Conservation (phyloP, 2,888 invertebrate species). For the Ernsta delagoae region DNA sequence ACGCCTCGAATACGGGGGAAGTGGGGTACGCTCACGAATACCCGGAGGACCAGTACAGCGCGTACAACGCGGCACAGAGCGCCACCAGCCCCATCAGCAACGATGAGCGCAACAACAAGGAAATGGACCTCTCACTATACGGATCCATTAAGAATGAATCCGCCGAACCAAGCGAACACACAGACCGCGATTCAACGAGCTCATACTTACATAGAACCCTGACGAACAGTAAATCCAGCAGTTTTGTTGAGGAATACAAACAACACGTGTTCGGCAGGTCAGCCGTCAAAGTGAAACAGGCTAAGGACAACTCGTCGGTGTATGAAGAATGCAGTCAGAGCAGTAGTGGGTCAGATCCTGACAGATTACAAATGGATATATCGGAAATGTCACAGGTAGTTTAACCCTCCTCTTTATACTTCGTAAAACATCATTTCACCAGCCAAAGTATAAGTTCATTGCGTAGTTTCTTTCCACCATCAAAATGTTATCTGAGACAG, state of each 20-base stretch:
- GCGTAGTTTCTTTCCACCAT: no score
- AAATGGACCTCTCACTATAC: constrained; percentile 80
- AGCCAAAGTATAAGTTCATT: no score
- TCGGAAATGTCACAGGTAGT: constrained; percentile 80
- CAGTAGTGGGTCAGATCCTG: constrained; percentile 90
- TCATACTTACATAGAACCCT: constrained; percentile 58
- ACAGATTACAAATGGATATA: constrained; percentile 90
- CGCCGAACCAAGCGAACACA: constrained; percentile 56
- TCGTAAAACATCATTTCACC: not conserved
- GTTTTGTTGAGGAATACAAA: constrained; percentile 70
- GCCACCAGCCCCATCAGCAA: constrained; percentile 66
- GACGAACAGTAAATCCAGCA: constrained; percentile 57
- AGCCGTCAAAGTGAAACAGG: constrained; percentile 58
- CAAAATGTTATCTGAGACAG: not conserved
- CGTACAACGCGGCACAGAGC: constrained; percentile 61
- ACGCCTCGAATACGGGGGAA: constrained; percentile 52
- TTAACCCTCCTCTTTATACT: not conserved
- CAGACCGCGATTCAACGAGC: constrained; percentile 55
- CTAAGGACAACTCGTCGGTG: constrained; percentile 78
- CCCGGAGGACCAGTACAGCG: constrained; percentile 66
- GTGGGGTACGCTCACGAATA: constrained; percentile 66
- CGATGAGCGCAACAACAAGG: constrained; percentile 75
- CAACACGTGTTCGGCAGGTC: constrained; percentile 65
- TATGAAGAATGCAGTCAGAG: constrained; percentile 86
- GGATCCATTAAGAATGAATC: constrained; percentile 71